These are phyloP conservation scores for Bembecia ichneumoniformis DNA, from an alignment of 2,888 invertebrate species.

Conservation along the genomic window DNA sequence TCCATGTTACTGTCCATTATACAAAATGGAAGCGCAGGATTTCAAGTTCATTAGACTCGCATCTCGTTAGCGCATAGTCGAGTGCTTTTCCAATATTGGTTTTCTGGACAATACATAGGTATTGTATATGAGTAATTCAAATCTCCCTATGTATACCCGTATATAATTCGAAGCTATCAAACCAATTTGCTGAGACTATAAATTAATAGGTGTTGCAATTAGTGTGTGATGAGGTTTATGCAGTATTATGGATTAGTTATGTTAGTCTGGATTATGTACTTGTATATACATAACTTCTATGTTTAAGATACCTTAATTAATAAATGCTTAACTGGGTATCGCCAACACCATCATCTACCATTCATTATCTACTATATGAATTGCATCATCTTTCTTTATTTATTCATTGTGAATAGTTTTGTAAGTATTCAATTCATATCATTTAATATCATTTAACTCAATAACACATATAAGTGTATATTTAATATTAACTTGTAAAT, in stretches of 20 bases:
- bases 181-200: constrained; percentile 31
- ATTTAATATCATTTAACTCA: too few relatives aligned
- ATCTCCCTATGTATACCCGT: background rate
- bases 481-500: too few relatives aligned
- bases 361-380: too few relatives aligned
- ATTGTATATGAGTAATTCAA: constrained; percentile 13
- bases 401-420: too few relatives aligned
- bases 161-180: constrained; percentile 13
- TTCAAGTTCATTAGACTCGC: constrained; percentile 67
- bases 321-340: too few relatives aligned
- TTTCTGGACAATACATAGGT: constrained; percentile 39
- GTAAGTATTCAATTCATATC: too few relatives aligned
- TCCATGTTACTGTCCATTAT: constrained; percentile 48
- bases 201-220: constrained; percentile 28
- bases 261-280: too few relatives aligned
- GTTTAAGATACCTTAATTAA: too few relatives aligned
- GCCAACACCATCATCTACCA: too few relatives aligned
- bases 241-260: constrained; percentile 10
- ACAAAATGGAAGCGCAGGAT: constrained; percentile 63
- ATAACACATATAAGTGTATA: too few relatives aligned
- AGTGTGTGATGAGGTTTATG: constrained; percentile 25
- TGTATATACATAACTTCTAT: too few relatives aligned
- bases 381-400: too few relatives aligned
- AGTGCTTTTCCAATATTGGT: constrained; percentile 65
- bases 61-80: constrained; percentile 60